phyloP scores from a whole-genome alignment of 2,113 vertebrate genomes.

The cat (Felis catus) region DNA sequence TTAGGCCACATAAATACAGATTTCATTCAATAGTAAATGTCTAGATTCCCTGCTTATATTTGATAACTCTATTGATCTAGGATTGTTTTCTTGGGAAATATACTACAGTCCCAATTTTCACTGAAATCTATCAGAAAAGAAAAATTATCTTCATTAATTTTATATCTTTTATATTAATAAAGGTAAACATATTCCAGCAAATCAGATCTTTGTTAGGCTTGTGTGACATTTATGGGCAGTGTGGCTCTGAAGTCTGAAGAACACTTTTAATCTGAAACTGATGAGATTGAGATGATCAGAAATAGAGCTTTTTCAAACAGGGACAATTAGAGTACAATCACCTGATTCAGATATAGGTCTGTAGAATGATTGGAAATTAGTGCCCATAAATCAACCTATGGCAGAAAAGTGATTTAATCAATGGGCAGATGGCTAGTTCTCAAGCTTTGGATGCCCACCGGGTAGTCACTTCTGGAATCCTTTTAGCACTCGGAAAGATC shows the following conservation, averaged over 20 bases:
- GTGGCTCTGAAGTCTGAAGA: background rate
- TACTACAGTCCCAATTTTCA: background rate
- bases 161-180: background rate
- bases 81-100: background rate
- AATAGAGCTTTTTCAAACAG: background rate
- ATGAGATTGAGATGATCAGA: background rate
- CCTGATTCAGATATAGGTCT: background rate
- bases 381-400: background rate
- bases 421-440: background rate
- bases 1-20: background rate
- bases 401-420: background rate
- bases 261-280: background rate
- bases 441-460: background rate
- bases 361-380: background rate
- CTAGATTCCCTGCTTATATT: background rate
- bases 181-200: background rate
- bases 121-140: background rate
- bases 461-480: background rate
- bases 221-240: background rate
- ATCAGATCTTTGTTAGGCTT: background rate
- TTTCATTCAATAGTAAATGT: background rate
- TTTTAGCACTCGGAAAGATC: background rate
- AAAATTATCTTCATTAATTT: background rate
- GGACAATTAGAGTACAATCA: background rate
- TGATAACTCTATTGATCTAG: background rate